Evolutionary conservation across 1,140 invertebrate genomes (phyloP), one percentile per base, ranked within the genome.

Genomic region (Pinna nobilis): DNA sequence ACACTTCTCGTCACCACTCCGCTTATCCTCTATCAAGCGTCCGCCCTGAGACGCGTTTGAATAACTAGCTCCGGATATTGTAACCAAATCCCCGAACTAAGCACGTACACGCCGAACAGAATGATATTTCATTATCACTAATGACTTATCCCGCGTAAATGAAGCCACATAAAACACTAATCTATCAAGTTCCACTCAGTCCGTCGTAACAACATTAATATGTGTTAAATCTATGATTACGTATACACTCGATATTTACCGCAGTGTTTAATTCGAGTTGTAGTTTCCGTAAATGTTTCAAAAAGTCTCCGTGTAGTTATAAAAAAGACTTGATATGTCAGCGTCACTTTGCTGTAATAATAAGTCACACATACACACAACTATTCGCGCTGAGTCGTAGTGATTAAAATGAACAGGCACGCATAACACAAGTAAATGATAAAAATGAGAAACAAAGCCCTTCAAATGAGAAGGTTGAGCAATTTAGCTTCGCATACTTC

Each of bases 121-220:
- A 49, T 68, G 55, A 50, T 37, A 53, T 67, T 67, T 67, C 49
- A 35, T 51, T 37, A 67, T 51, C 47, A 35, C 37, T 50, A 50
- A 67, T 35, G 30, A 67, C 50, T 50, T 50, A 67, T 51, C 39
- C 64, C 25, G 64, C 18, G 30, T 50, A 67, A 50, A 67, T 67
- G 47, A 50, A 47, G 30, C 32, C 64, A 51, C 64, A 51, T 49
- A 37, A 67, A 50, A 51, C 39, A 67, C 64, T 67, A 50, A 51
- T 67, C 51, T 50, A 67, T 51, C 64, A 61, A 57, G 49, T 59
- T 23, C 59, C 41, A 32, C 66, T 55, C 63, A 68, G 57, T 66
- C 35, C 61, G 44, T 67, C 72, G 72, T 74, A 64, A 66, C 51
- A 67, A 67, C 51, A 59, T 68, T 60, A 63, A 67, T 74, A 66